Conservation (phyloP, 2,797 vertebrate genomes). For the Cephalopachus bancanus region DNA sequence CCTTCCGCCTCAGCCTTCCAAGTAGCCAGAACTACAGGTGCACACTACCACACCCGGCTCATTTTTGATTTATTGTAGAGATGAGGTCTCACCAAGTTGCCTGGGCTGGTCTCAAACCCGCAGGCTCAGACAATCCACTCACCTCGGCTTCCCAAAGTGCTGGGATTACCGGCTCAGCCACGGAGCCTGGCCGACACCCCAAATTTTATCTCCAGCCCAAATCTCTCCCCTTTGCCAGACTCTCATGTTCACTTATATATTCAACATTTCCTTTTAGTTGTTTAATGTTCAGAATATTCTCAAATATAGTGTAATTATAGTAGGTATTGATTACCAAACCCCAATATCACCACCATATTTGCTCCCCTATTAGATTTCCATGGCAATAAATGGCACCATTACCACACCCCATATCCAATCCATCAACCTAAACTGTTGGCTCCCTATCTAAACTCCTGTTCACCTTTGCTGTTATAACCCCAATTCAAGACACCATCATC, state of each 20-base stretch:
- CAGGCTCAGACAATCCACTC: no score
- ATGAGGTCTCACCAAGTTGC: no score
- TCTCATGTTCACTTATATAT: background rate
- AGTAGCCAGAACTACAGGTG: no score
- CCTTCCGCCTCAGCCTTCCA: no score
- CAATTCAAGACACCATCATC: background rate
- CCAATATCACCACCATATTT: background rate
- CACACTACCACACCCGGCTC: no score
- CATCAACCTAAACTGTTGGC: background rate
- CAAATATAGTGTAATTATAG: slow-evolving; percentile 19
- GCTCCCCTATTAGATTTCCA: background rate
- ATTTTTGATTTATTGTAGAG: no score
- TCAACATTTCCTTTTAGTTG: background rate
- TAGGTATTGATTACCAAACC: background rate
- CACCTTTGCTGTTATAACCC: background rate
- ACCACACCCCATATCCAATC: background rate
- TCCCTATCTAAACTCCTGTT: background rate
- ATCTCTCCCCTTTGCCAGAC: background rate
- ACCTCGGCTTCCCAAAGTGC: no score
- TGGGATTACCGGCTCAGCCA: no score
- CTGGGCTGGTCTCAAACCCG: no score
- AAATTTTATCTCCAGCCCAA: background rate
- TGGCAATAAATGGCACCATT: background rate
- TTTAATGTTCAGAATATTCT: background rate
- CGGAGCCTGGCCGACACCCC: background rate